phyloP scores from a whole-genome alignment of 2,888 invertebrate species.

The Arctia plantaginis region DNA sequence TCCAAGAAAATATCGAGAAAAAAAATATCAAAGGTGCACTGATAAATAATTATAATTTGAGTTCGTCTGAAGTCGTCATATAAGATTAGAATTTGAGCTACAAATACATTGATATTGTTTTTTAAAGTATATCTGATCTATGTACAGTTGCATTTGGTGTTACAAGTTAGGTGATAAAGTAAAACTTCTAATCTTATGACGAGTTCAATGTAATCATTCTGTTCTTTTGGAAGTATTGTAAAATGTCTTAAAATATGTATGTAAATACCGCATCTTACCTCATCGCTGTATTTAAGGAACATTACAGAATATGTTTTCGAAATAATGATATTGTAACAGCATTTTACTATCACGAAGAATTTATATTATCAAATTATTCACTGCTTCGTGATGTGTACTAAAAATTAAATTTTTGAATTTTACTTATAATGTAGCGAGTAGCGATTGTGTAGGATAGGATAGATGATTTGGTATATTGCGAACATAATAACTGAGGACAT shows the following conservation, averaged over 20 bases:
- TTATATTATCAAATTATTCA: background rate
- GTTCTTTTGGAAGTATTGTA: conserved; percentile 7
- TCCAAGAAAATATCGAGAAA: background rate
- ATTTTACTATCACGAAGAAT: conserved; percentile 15
- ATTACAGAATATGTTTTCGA: conserved; percentile 27
- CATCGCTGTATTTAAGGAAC: conserved; percentile 62
- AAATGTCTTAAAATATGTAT: conserved; percentile 28
- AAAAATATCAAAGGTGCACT: background rate
- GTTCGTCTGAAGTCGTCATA: conserved; percentile 16
- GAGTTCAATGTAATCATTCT: conserved; percentile 8
- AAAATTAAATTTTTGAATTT: conserved; percentile 61
- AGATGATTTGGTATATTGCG: conserved; percentile 57
- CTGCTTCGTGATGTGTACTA: conserved; percentile 54
- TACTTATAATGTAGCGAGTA: conserved; percentile 60
- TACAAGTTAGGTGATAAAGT: conserved; percentile 12
- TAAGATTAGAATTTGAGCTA: conserved; percentile 30
- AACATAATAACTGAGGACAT: conserved; percentile 47
- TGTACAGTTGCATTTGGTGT: conserved; percentile 30
- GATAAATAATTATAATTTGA: conserved; percentile 12
- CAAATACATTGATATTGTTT: background rate
- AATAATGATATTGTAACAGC: conserved; percentile 20
- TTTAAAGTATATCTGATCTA: conserved; percentile 2
- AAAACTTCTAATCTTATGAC: conserved; percentile 33
- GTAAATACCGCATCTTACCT: conserved; percentile 72
- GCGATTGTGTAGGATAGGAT: conserved; percentile 61